Evolutionary conservation across 1,140 invertebrate genomes (phyloP).

Genomic region (Orchesella cincta): DNA sequence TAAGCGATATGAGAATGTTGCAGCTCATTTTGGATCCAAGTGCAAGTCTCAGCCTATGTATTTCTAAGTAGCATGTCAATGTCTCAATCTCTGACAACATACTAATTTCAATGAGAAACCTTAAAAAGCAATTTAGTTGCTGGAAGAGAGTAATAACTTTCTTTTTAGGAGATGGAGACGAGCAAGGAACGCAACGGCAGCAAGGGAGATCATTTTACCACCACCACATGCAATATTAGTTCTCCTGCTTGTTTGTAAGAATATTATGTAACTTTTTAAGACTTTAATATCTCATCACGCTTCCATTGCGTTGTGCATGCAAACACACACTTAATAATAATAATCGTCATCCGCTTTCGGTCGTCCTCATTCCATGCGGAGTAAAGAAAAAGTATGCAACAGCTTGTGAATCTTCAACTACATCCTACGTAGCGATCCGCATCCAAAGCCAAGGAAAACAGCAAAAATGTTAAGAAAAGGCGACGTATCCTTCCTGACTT

Average conservation of each 20-base stretch:
- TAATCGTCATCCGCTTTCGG: too few relatives aligned
- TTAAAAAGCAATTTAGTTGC: slow-evolving; percentile 11
- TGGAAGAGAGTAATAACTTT: background rate
- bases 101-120: slow-evolving; percentile 11
- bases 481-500: background rate
- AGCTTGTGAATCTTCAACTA: too few relatives aligned
- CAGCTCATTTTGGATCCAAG: too few relatives aligned
- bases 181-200: background rate
- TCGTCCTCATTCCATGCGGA: too few relatives aligned
- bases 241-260: background rate
- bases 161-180: background rate
- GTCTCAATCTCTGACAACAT: slow-evolving; percentile 17
- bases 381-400: too few relatives aligned
- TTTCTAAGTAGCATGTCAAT: background rate
- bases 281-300: slow-evolving; percentile 8
- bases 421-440: too few relatives aligned
- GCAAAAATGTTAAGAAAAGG: background rate
- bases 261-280: background rate
- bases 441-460: background rate
- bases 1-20: too few relatives aligned
- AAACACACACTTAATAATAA: too few relatives aligned
- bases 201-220: background rate
- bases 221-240: background rate
- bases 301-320: background rate
- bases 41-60: too few relatives aligned